phyloP scores from a whole-genome alignment of 2,113 vertebrate species.

The Pitta sordida region DNA sequence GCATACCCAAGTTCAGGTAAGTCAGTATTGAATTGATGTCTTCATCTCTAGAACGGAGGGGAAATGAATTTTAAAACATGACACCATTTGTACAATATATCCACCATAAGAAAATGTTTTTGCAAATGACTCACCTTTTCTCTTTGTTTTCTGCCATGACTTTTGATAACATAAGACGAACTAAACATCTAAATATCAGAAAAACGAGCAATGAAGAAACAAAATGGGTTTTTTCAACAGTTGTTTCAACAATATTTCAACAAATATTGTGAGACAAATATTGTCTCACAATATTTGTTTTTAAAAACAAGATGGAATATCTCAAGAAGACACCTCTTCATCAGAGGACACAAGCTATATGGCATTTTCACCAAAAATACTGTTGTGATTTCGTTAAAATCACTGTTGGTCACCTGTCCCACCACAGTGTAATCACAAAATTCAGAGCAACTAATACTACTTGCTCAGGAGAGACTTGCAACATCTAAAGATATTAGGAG shows the following conservation, averaged over 20 bases:
- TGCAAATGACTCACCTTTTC: constrained; percentile 66
- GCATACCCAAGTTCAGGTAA: constrained; percentile 82
- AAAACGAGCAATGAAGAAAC: neutral
- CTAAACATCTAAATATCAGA: constrained; percentile 80
- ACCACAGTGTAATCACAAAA: neutral
- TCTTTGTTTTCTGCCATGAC: constrained; percentile 65
- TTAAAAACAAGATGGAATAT: neutral
- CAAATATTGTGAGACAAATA: too few species aligned
- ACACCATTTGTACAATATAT: neutral
- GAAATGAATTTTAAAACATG: neutral
- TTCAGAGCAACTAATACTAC: neutral
- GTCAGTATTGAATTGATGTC: constrained; percentile 72
- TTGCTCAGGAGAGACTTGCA: neutral
- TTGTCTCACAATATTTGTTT: neutral
- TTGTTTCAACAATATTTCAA: too few species aligned
- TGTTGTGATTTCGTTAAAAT: neutral
- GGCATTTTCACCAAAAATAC: neutral
- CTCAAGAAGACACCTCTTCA: neutral
- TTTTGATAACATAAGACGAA: constrained; percentile 77
- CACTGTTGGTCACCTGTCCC: neutral
- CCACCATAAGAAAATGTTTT: neutral
- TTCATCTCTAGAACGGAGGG: constrained; percentile 60
- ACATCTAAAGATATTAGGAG: neutral
- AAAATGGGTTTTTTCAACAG: neutral
- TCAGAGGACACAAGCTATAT: neutral